phyloP scores from a whole-genome alignment of 2,888 invertebrate genomes.

The Limnephilus marmoratus region DNA sequence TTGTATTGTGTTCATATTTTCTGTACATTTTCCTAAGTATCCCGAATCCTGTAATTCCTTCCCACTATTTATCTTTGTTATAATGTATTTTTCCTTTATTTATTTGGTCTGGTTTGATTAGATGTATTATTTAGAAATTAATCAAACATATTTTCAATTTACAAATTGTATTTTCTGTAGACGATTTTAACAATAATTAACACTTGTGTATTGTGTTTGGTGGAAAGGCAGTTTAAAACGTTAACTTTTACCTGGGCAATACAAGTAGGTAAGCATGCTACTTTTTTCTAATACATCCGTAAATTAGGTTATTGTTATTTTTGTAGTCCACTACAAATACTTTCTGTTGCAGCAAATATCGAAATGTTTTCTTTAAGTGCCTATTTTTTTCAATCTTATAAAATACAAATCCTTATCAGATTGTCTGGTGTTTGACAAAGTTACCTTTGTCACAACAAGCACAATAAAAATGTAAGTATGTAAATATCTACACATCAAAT shows the following conservation, averaged over 20 bases:
- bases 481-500: background rate
- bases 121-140: background rate
- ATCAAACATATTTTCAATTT: background rate
- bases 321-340: background rate
- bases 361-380: background rate
- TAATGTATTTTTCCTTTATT: background rate
- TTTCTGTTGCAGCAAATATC: background rate
- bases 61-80: background rate
- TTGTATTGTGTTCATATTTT: background rate
- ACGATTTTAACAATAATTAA: too few species aligned
- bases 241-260: too few species aligned
- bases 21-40: background rate
- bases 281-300: too few species aligned
- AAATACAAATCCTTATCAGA: too few species aligned
- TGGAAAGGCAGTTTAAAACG: too few species aligned
- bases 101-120: background rate
- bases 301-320: too few species aligned
- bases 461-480: background rate
- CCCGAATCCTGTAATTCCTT: background rate
- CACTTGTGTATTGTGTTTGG: too few species aligned
- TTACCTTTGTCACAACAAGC: background rate
- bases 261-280: too few species aligned
- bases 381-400: too few species aligned
- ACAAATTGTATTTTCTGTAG: too few species aligned
- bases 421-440: too few species aligned